phyloP scores from a whole-genome alignment of 1,140 invertebrate species.

The Brachionus koreanus region DNA sequence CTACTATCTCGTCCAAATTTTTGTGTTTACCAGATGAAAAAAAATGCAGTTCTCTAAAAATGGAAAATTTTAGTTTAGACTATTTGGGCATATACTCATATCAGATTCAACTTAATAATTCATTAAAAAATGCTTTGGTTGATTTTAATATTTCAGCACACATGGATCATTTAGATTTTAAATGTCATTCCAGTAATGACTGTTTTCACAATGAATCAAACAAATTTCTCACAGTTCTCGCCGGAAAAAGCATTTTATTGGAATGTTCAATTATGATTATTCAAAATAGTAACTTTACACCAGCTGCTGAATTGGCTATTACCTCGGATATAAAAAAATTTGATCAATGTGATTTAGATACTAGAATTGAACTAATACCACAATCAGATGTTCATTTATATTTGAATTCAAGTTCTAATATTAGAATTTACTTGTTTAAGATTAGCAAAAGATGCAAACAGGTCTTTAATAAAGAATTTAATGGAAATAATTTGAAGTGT shows the following conservation, averaged over 20 bases:
- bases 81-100: not conserved
- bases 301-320: not conserved
- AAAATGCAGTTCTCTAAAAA: not conserved
- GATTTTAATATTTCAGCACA: constrained; percentile 5
- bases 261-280: constrained; percentile 2
- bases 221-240: not conserved
- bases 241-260: not conserved
- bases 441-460: not conserved
- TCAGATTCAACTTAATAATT: not conserved
- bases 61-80: not conserved
- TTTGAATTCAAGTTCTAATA: not conserved
- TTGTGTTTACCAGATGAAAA: not conserved
- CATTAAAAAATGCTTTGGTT: not conserved
- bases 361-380: not conserved
- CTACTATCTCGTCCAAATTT: not conserved
- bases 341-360: not conserved
- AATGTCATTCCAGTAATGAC: not conserved
- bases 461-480: not conserved
- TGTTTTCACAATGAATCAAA: constrained; percentile 2
- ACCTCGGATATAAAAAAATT: not conserved
- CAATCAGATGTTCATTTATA: not conserved
- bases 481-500: not conserved
- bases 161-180: not conserved
- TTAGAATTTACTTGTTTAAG: constrained; percentile 8
- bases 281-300: not conserved